A percentile compares a stretch with the other conserved stretches of the same genome.
Evolutionary conservation across 2,113 vertebrate genomes (phyloP).

Genomic region (Anthoscopus minutus): DNA sequence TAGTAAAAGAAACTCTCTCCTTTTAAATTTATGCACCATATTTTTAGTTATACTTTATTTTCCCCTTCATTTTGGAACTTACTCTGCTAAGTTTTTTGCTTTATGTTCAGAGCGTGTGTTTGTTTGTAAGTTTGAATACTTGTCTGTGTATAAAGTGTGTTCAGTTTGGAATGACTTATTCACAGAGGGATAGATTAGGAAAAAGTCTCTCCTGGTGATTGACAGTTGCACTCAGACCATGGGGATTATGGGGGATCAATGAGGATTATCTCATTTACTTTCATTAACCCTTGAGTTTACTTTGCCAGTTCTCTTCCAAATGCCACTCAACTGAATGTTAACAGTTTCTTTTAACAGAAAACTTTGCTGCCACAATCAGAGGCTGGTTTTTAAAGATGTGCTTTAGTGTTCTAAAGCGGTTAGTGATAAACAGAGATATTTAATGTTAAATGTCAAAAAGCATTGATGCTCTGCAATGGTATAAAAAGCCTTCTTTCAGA

Average conservation of each 20-base stretch:
- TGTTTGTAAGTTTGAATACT: not conserved
- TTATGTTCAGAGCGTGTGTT: not conserved
- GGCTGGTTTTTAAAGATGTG: not conserved
- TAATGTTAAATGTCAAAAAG: not conserved
- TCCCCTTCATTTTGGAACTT: conserved; percentile 7
- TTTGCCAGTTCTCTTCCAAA: conserved; percentile 58
- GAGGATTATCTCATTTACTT: conserved; percentile 72
- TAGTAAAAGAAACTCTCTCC: not conserved
- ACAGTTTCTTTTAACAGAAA: conserved; percentile 55
- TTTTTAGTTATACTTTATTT: not conserved
- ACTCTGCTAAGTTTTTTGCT: not conserved
- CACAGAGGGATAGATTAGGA: conserved; percentile 50
- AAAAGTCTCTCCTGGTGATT: conserved; percentile 49
- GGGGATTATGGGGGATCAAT: conserved; percentile 71
- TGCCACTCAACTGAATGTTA: conserved; percentile 54
- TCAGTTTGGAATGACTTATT: conserved; percentile 38
- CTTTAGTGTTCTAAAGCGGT: not conserved
- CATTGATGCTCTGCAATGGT: not conserved
- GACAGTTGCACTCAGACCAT: conserved; percentile 68
- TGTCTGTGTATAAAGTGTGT: not conserved
- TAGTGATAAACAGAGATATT: not conserved
- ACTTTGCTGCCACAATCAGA: not conserved
- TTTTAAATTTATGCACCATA: not conserved
- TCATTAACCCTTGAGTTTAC: conserved; percentile 73
- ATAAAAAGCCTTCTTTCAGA: not conserved